A percentile compares a stretch with the other conserved stretches of the same genome.
These are phyloP conservation scores for Macrosiphum euphorbiae DNA, from an alignment of 2,888 invertebrate species.

Conservation along the genomic window DNA sequence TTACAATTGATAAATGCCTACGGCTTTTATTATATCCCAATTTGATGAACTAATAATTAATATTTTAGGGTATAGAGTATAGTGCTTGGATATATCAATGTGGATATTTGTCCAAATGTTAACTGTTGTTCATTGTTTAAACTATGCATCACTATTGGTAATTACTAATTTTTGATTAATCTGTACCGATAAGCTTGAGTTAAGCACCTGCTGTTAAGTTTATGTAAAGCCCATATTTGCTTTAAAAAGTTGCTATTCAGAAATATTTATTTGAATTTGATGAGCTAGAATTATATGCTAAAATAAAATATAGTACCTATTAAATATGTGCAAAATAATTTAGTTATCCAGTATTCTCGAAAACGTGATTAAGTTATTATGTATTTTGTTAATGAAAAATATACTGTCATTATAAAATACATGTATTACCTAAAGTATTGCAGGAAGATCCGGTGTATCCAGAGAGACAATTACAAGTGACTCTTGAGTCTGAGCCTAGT, in stretches of 20 bases:
- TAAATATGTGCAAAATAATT: neutral
- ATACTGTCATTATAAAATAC: neutral
- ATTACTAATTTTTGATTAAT: slow-evolving; percentile 37
- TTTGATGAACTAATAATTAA: neutral
- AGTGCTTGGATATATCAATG: slow-evolving; percentile 70
- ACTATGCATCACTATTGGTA: slow-evolving; percentile 69
- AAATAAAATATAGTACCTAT: slow-evolving; percentile 28
- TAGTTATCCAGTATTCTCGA: neutral
- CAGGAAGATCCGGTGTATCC: slow-evolving; percentile 81
- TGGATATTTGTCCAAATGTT: slow-evolving; percentile 69
- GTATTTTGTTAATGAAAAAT: neutral
- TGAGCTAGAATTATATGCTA: neutral
- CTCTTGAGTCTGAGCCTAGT: slow-evolving; percentile 73
- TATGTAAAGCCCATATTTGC: neutral
- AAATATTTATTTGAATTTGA: neutral
- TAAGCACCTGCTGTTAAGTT: neutral
- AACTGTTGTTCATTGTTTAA: slow-evolving; percentile 69
- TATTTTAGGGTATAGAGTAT: slow-evolving; percentile 34
- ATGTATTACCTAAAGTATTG: slow-evolving; percentile 73
- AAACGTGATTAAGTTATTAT: neutral
- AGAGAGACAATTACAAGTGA: slow-evolving; percentile 80
- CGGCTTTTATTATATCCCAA: neutral
- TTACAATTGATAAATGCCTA: neutral
- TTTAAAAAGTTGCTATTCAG: neutral
- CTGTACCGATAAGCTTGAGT: neutral